Conservation (phyloP, 2,888 invertebrate genomes). For the Drosophila dives region DNA sequence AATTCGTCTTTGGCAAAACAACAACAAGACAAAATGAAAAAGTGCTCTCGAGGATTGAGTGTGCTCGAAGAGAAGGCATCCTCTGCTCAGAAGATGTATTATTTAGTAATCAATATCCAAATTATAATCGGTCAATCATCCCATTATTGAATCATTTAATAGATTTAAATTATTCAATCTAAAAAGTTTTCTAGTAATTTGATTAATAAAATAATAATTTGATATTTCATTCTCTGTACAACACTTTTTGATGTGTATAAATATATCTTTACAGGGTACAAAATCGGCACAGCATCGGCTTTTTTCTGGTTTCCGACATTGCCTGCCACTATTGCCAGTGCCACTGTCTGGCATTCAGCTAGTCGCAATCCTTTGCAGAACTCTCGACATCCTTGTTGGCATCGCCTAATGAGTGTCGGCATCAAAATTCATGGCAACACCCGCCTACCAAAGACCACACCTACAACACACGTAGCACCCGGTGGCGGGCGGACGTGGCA, state of each 20-base stretch:
- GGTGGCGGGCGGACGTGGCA: slow-evolving; percentile 18
- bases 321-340: not conserved
- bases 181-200: not conserved
- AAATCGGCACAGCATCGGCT: slow-evolving; percentile 12
- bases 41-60: not conserved
- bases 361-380: slow-evolving; percentile 71
- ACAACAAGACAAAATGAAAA: slow-evolving; percentile 17
- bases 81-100: not conserved
- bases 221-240: not conserved
- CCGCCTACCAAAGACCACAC: slow-evolving; percentile 41
- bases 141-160: not conserved
- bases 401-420: slow-evolving; percentile 75
- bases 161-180: not conserved
- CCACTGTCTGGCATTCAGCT: slow-evolving; percentile 22
- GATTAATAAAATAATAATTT: not conserved
- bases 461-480: slow-evolving; percentile 11
- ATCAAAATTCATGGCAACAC: slow-evolving; percentile 77
- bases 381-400: slow-evolving; percentile 51
- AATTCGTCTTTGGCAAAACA: slow-evolving; percentile 59
- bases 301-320: slow-evolving; percentile 21
- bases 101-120: not conserved
- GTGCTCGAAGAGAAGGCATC: not conserved
- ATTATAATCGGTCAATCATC: not conserved
- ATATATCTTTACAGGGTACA: not conserved
- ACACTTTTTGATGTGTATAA: not conserved